phyloP scores from a whole-genome alignment of 2,888 invertebrate species.

The Caenorhabditis sp. region DNA sequence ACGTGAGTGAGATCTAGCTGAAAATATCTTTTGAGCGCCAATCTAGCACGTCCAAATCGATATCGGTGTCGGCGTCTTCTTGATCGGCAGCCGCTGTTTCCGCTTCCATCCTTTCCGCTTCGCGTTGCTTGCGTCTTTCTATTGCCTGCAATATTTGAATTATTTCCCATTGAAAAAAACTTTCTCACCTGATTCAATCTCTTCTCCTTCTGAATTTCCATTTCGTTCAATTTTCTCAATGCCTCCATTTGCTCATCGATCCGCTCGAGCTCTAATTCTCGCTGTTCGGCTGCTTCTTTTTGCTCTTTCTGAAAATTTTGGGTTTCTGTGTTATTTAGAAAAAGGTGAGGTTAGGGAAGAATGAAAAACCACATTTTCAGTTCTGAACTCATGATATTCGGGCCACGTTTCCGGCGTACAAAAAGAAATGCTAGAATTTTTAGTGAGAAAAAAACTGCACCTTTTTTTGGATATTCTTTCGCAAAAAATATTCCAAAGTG shows the following conservation, averaged over 20 bases:
- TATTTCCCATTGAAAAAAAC: too few species aligned
- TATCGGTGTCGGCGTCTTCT: slow-evolving; percentile 31
- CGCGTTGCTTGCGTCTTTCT: neutral
- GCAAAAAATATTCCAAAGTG: too few species aligned
- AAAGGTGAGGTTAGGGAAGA: too few species aligned
- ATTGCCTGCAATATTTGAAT: neutral
- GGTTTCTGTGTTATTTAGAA: neutral
- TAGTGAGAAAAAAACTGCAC: too few species aligned
- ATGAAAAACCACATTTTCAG: too few species aligned
- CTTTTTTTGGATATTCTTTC: too few species aligned
- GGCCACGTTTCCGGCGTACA: too few species aligned
- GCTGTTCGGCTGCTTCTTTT: slow-evolving; percentile 38
- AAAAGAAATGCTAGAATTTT: too few species aligned
- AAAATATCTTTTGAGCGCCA: slow-evolving; percentile 39
- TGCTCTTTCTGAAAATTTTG: slow-evolving; percentile 19
- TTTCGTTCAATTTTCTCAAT: slow-evolving; percentile 46
- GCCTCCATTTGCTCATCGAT: slow-evolving; percentile 57
- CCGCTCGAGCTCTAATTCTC: slow-evolving; percentile 41
- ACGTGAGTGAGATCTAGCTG: neutral
- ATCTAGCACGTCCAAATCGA: slow-evolving; percentile 33
- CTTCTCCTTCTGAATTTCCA: slow-evolving; percentile 52
- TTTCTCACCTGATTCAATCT: slow-evolving; percentile 31
- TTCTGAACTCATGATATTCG: too few species aligned
- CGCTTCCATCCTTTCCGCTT: slow-evolving; percentile 4
- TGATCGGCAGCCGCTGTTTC: slow-evolving; percentile 34